A percentile compares a stretch with the other conserved stretches of the same genome.
phyloP scores from a whole-genome alignment of 2,888 invertebrate species.

The Nasonia oneida region DNA sequence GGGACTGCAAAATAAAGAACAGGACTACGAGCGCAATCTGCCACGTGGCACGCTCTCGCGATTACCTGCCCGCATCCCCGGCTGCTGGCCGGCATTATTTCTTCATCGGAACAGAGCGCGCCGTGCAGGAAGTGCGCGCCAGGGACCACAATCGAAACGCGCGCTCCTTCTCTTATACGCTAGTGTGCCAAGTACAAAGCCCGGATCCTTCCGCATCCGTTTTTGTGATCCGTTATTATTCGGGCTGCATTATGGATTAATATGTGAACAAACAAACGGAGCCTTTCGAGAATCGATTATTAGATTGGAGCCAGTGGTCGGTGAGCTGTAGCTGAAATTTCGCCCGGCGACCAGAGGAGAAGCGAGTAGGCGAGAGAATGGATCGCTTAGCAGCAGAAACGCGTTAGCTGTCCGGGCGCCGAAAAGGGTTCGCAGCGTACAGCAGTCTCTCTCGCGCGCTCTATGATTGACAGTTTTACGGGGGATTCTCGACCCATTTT shows the following conservation, averaged over 20 bases:
- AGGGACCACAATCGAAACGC: background rate
- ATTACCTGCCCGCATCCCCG: background rate
- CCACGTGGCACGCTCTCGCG: slow-evolving; percentile 21
- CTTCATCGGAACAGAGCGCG: background rate
- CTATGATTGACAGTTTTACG: slow-evolving; percentile 77
- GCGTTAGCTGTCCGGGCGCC: slow-evolving; percentile 74
- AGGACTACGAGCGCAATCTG: background rate
- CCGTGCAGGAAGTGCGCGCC: background rate
- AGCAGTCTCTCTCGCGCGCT: slow-evolving; percentile 48
- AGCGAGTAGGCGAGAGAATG: slow-evolving; percentile 69
- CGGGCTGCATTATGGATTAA: slow-evolving; percentile 10
- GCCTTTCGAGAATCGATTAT: background rate
- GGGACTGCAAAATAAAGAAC: background rate
- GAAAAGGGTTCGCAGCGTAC: slow-evolving; percentile 61
- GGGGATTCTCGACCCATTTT: slow-evolving; percentile 69
- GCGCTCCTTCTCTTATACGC: background rate
- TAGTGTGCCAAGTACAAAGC: background rate
- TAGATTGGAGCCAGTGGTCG: too few relatives aligned
- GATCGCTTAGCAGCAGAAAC: slow-evolving; percentile 74
- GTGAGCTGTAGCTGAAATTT: background rate
- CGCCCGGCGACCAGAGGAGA: background rate
- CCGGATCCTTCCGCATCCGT: background rate
- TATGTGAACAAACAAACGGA: background rate
- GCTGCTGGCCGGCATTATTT: background rate
- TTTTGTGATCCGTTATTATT: background rate